Evolutionary conservation across 2,888 invertebrate species (phyloP).

Genomic region (Euclidia mi): DNA sequence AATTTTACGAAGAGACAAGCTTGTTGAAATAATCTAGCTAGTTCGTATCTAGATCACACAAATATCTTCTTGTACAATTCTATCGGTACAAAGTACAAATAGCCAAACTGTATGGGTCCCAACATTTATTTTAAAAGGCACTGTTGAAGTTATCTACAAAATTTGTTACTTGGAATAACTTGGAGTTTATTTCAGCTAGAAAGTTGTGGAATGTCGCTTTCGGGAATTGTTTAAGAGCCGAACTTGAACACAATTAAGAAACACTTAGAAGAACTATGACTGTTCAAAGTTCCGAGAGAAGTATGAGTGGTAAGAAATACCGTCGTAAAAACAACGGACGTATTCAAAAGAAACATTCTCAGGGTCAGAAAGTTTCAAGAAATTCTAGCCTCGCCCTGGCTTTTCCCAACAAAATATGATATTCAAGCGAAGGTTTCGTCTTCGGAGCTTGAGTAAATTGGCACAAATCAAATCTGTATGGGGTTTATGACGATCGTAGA

Average conservation of each 20-base stretch:
- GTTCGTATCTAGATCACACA: conserved; percentile 4
- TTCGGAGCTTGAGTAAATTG: conserved; percentile 14
- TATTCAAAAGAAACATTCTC: conserved; percentile 27
- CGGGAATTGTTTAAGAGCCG: conserved; percentile 60
- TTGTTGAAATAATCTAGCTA: conserved; percentile 3
- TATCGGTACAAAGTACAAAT: conserved; percentile 30
- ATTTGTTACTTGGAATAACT: conserved; percentile 64
- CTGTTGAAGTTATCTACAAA: conserved; percentile 59
- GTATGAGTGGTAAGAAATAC: conserved; percentile 52
- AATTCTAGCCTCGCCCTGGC: conserved; percentile 24
- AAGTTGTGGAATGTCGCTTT: conserved; percentile 65
- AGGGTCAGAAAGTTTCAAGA: conserved; percentile 24
- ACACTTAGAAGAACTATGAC: conserved; percentile 59
- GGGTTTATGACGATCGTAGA: conserved; percentile 33
- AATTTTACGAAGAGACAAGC: neutral
- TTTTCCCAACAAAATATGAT: conserved; percentile 22
- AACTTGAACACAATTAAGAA: conserved; percentile 64
- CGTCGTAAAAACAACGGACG: conserved; percentile 32
- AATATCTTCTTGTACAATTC: conserved; percentile 17
- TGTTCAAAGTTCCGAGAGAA: conserved; percentile 48
- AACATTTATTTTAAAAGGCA: conserved; percentile 54
- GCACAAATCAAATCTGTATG: conserved; percentile 27
- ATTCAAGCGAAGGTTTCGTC: conserved; percentile 30
- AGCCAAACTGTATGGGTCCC: conserved; percentile 24
- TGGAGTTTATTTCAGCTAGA: conserved; percentile 57